Evolutionary conservation across 1,140 invertebrate species (phyloP).

Genomic region (Monochamus saltuarius): DNA sequence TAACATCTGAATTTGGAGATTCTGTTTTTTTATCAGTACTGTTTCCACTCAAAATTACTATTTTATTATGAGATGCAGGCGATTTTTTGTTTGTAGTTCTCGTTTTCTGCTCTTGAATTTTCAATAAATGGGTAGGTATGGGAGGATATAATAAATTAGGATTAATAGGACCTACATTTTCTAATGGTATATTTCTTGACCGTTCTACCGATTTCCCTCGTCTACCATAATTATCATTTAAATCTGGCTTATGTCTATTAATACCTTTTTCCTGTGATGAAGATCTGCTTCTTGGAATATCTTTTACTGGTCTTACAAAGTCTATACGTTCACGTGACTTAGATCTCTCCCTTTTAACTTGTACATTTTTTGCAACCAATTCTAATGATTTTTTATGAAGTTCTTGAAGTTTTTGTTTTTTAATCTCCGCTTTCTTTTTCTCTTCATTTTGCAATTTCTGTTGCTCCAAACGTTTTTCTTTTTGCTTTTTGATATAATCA

Average conservation of each 20-base stretch:
- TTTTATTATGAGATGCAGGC: no score
- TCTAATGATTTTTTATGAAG: constrained; percentile 43
- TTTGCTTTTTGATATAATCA: constrained; percentile 47
- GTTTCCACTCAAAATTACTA: no score
- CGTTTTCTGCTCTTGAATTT: no score
- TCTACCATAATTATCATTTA: background rate
- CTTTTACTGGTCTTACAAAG: constrained; percentile 7
- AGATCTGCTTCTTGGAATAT: constrained; percentile 8
- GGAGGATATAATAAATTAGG: constrained; percentile 29
- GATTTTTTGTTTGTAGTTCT: no score
- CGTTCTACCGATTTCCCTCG: background rate
- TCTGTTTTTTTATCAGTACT: no score
- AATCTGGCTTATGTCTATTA: constrained; percentile 10
- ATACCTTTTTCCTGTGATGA: background rate
- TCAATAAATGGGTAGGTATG: no score
- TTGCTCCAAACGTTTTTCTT: constrained; percentile 37
- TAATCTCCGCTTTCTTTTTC: constrained; percentile 32
- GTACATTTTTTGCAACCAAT: constrained; percentile 41
- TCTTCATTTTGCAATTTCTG: constrained; percentile 32
- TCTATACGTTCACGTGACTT: constrained; percentile 26
- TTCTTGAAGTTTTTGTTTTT: constrained; percentile 46
- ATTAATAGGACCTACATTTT: constrained; percentile 4
- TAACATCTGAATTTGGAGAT: no score
- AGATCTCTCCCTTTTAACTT: constrained; percentile 37
- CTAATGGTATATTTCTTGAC: no score